Conservation (phyloP, 2,113 vertebrate genomes). For the Columba janthina region DNA sequence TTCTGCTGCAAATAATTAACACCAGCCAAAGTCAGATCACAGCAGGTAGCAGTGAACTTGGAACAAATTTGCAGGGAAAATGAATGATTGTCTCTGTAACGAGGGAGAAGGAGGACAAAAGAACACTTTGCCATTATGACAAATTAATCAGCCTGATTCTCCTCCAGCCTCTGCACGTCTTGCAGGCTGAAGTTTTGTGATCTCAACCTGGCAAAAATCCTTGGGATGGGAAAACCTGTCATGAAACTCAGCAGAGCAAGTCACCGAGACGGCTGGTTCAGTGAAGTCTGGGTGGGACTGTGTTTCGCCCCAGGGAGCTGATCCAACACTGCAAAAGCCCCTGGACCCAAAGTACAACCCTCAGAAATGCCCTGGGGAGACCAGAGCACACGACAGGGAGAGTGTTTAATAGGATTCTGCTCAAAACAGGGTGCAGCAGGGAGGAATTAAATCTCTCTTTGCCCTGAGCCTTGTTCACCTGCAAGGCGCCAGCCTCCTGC, state of each 20-base stretch:
- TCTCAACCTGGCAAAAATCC: conserved; percentile 14
- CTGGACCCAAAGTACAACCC: background rate
- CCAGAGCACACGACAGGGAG: accelerated
- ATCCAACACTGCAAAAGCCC: background rate
- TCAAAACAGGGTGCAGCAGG: background rate
- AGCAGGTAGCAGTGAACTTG: conserved; percentile 21
- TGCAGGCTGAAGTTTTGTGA: background rate
- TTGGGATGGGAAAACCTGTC: background rate
- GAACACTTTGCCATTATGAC: conserved; percentile 21
- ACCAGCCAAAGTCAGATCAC: conserved; percentile 32
- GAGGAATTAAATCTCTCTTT: background rate
- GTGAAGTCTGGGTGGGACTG: background rate
- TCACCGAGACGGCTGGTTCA: accelerated
- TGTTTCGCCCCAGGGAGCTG: background rate
- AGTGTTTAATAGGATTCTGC: background rate
- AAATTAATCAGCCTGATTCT: conserved; percentile 38
- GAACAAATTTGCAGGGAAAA: conserved; percentile 25
- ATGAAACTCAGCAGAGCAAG: background rate
- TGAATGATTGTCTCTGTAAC: conserved; percentile 35
- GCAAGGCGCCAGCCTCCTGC: background rate
- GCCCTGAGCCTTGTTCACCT: background rate
- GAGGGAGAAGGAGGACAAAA: conserved; percentile 47
- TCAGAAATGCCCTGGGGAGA: background rate
- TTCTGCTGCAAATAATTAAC: conserved; percentile 46
- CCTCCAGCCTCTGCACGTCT: background rate